Conservation (phyloP, 2,797 vertebrate species). For the Lagodon rhomboides region DNA sequence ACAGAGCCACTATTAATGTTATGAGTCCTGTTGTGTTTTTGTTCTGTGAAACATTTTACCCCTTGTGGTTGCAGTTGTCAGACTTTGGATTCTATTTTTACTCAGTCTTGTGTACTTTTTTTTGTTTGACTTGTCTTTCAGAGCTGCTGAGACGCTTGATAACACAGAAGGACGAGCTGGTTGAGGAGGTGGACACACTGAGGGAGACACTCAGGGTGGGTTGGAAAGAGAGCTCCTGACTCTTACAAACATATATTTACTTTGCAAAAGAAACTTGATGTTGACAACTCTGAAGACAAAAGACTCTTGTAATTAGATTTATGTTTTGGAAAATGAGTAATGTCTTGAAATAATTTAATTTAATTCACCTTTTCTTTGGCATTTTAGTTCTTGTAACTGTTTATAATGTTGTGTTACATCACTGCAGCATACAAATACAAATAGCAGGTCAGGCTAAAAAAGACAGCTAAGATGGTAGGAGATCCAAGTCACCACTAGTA, state of each 20-base stretch:
- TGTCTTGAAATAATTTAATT: neutral
- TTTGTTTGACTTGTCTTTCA: conserved; percentile 46
- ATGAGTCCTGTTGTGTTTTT: neutral
- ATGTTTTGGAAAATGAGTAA: neutral
- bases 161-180: conserved; percentile 79
- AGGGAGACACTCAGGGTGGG: conserved; percentile 82
- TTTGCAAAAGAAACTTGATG: neutral
- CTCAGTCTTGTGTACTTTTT: conserved; percentile 18
- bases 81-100: neutral
- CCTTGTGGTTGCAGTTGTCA: neutral
- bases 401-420: neutral
- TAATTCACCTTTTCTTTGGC: neutral
- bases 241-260: neutral
- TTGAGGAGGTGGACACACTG: conserved; percentile 75
- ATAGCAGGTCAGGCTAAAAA: neutral
- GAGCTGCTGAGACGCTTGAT: conserved; percentile 80
- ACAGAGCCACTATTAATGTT: neutral
- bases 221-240: neutral
- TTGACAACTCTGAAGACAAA: neutral
- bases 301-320: neutral
- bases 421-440: neutral
- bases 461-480: no score
- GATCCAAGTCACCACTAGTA: neutral
- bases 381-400: neutral
- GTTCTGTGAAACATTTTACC: neutral